These are phyloP conservation scores for Lampropteryx suffumata DNA, from an alignment of 2,888 invertebrate species.

Conservation along the genomic window DNA sequence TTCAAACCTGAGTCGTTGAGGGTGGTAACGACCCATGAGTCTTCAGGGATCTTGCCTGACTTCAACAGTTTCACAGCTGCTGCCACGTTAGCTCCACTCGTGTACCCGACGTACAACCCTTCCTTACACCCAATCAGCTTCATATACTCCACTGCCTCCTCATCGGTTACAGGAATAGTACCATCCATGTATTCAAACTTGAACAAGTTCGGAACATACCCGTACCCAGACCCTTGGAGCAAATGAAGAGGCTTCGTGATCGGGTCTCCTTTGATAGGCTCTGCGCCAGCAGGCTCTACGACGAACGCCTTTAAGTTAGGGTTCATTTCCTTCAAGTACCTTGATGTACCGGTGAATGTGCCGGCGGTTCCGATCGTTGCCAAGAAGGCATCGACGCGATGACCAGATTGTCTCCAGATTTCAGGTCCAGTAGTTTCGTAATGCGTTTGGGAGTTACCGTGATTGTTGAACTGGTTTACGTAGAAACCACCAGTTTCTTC, in stretches of 20 bases:
- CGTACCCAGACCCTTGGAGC: conserved; percentile 75
- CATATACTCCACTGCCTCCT: conserved; percentile 63
- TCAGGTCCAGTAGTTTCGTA: conserved; percentile 73
- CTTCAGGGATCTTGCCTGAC: conserved; percentile 62
- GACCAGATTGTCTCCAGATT: conserved; percentile 74
- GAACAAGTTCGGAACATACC: conserved; percentile 66
- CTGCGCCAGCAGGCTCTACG: conserved; percentile 69
- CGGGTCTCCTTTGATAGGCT: conserved; percentile 65
- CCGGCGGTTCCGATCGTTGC: conserved; percentile 73
- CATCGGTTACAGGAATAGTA: conserved; percentile 65
- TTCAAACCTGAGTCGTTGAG: conserved; percentile 71
- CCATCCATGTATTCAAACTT: conserved; percentile 67
- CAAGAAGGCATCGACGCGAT: conserved; percentile 68
- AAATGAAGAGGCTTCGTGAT: conserved; percentile 72
- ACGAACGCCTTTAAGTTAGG: conserved; percentile 61
- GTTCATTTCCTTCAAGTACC: conserved; percentile 68
- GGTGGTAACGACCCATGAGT: conserved; percentile 70
- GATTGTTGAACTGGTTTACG: conserved; percentile 70
- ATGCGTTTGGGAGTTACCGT: conserved; percentile 60
- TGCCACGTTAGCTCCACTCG: conserved; percentile 73
- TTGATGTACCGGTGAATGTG: conserved; percentile 67
- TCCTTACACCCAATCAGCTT: conserved; percentile 66
- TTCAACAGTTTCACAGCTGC: conserved; percentile 68
- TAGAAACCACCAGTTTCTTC: conserved; percentile 64
- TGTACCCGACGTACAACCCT: conserved; percentile 72